Percentiles rank a stretch among this genome's conserved stretches.
phyloP scores from a whole-genome alignment of 2,797 vertebrate species.

The Siniperca scherzeri region DNA sequence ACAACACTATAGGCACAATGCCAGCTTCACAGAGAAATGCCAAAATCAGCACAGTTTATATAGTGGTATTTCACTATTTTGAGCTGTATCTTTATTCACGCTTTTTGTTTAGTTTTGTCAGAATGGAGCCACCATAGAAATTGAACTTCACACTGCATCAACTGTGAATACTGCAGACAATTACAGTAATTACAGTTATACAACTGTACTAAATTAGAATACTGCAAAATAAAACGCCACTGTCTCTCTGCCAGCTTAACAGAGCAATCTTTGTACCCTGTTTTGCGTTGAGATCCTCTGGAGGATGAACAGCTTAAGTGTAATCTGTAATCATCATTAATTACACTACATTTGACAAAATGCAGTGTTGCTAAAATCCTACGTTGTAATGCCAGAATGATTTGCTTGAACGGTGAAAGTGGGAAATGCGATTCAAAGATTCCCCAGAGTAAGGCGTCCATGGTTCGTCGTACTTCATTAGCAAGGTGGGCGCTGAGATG shows the following conservation, averaged over 20 bases:
- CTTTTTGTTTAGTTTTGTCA: slow-evolving; percentile 15
- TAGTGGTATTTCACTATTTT: slow-evolving; percentile 1
- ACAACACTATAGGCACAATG: neutral
- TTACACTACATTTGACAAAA: slow-evolving; percentile 37
- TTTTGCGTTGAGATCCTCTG: slow-evolving; percentile 26
- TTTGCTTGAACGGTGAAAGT: slow-evolving; percentile 18
- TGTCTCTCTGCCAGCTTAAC: slow-evolving; percentile 1
- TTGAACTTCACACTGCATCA: neutral
- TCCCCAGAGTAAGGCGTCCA: slow-evolving; percentile 23
- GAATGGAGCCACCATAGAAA: neutral
- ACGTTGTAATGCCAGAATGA: slow-evolving; percentile 25
- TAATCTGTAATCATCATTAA: slow-evolving; percentile 47
- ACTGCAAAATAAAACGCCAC: slow-evolving; percentile 3
- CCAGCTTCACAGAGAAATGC: slow-evolving; percentile 12
- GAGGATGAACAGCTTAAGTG: slow-evolving; percentile 26
- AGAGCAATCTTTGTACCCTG: slow-evolving; percentile 1
- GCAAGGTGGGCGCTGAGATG: slow-evolving; percentile 51
- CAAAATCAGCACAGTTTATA: slow-evolving; percentile 22
- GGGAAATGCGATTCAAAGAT: slow-evolving; percentile 30
- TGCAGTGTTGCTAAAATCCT: slow-evolving; percentile 10
- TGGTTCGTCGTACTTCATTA: slow-evolving; percentile 50
- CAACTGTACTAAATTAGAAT: slow-evolving; percentile 12
- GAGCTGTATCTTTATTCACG: neutral
- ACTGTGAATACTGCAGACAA: slow-evolving; percentile 18
- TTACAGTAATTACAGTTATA: neutral